Evolutionary conservation across 2,888 invertebrate genomes (phyloP), one percentile per base, ranked within the genome.

Genomic region (Cataglyphis livida): DNA sequence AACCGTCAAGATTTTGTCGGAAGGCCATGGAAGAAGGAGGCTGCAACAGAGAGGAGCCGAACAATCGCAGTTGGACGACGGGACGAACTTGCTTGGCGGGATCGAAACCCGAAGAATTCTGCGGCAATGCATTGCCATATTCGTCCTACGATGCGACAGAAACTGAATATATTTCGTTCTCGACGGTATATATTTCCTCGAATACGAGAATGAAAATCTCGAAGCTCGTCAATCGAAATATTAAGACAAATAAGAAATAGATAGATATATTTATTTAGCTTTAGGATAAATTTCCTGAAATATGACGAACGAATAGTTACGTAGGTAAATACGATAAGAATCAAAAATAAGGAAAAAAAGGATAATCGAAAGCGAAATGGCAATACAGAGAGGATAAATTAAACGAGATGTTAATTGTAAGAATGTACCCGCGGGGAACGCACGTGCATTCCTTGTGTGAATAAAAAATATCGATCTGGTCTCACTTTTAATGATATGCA

Each of bases 51-150:
- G 48, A 51, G n/a, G 25, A n/a, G 38, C 35, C 78, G 70, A 78
- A 87, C 82, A 87, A 88, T 84, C 84, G 85, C 70, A 84, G 84
- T 75, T 64, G 68, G 82, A 65, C 66, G 83, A 66, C 82, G 68
- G 71, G 82, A 83, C 79, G 64, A 82, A 87, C 86, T 83, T 75
- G 84, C 82, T 62, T 66, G 84, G 68, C 65, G 85, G 79, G 82
- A 89, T 89, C 84, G 87, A 82, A 85, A 64, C 82, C 62, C 84
- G 81, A 85, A n/a, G 85, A 85, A 89, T 89, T 84, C 81, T 82
- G 66, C 79, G 84, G 74, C 84, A 88, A 87, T 87, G 70, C 85
- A 44, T 78, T 62, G 85, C 86, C 73, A 66, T 84, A 84, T 89
- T 88, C 65, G 84, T 83, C 78, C 68, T 57, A 59, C 68, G 44